phyloP scores from a whole-genome alignment of 2,797 vertebrate species.

The Macroramphosus scolopax region DNA sequence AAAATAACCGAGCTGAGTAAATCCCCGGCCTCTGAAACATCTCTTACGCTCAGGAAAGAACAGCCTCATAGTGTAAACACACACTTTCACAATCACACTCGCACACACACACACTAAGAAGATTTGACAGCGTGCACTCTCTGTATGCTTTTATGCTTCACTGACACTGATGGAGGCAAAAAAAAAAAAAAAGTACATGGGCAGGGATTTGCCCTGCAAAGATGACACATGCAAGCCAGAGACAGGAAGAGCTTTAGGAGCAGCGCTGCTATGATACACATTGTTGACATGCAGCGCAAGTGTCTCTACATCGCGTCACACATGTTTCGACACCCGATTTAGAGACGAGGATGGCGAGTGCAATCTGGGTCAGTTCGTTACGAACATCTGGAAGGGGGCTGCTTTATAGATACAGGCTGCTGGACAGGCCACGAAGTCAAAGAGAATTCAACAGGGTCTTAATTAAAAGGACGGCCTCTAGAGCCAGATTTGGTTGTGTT shows the following conservation, averaged over 20 bases:
- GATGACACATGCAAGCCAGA: conserved; percentile 61
- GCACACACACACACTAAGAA: conserved; percentile 51
- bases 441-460: conserved; percentile 65
- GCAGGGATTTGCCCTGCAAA: conserved; percentile 65
- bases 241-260: conserved; percentile 61
- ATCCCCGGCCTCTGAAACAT: conserved; percentile 55
- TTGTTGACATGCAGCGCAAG: conserved; percentile 68
- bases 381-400: conserved; percentile 61
- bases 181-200: conserved; percentile 35
- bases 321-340: conserved; percentile 64
- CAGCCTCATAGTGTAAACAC: conserved; percentile 47
- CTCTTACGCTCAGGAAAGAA: conserved; percentile 57
- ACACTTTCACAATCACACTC: conserved; percentile 26
- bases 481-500: conserved; percentile 48
- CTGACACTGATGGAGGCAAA: conserved; percentile 47
- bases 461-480: conserved; percentile 64
- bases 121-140: conserved; percentile 67
- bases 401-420: conserved; percentile 44
- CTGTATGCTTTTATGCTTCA: conserved; percentile 63
- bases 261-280: conserved; percentile 63
- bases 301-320: conserved; percentile 66
- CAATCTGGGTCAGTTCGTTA: conserved; percentile 76
- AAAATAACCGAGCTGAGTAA: conserved; percentile 55
- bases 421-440: conserved; percentile 44
- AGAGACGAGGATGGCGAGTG: conserved; percentile 59